Evolutionary conservation across 2,797 vertebrate genomes (phyloP).

Genomic region (Pseudochaenichthys georgianus): DNA sequence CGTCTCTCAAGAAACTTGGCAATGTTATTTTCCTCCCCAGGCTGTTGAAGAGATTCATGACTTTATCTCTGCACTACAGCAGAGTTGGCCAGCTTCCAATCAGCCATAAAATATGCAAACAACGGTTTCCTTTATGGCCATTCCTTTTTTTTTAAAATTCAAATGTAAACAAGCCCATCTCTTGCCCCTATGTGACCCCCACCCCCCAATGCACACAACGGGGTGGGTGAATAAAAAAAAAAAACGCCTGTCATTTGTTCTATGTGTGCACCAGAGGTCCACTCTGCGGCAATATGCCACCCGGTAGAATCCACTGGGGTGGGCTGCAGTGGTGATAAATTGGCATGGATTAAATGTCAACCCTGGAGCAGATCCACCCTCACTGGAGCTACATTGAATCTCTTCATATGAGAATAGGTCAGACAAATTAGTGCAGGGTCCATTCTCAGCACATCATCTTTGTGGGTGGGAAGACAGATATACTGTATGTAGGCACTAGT

Average conservation of each 20-base stretch:
- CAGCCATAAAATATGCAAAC: conserved; percentile 57
- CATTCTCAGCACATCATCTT: conserved; percentile 48
- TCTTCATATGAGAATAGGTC: conserved; percentile 53
- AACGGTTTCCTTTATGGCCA: conserved; percentile 53
- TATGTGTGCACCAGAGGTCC: conserved; percentile 44
- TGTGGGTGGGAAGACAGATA: conserved; percentile 21
- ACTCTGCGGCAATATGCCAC: conserved; percentile 62
- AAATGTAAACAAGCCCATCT: conserved; percentile 37
- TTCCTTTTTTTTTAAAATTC: conserved; percentile 46
- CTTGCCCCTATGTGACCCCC: conserved; percentile 8
- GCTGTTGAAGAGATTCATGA: conserved; percentile 69
- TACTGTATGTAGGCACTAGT: conserved; percentile 22
- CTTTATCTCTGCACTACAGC: conserved; percentile 53
- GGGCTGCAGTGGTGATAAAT: conserved; percentile 72
- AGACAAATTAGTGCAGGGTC: conserved; percentile 51
- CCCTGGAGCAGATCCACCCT: conserved; percentile 64
- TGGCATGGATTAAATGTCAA: conserved; percentile 84
- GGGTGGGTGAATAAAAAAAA: conserved; percentile 45
- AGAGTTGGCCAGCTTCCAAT: conserved; percentile 58
- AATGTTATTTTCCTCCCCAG: conserved; percentile 52
- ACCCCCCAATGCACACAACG: neutral
- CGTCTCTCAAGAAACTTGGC: conserved; percentile 58
- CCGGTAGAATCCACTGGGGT: conserved; percentile 54
- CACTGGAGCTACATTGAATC: conserved; percentile 56
- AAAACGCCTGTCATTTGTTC: conserved; percentile 53